These are phyloP conservation scores for Lucilia cuprina DNA, from an alignment of 1,140 invertebrate genomes.

Conservation along the genomic window DNA sequence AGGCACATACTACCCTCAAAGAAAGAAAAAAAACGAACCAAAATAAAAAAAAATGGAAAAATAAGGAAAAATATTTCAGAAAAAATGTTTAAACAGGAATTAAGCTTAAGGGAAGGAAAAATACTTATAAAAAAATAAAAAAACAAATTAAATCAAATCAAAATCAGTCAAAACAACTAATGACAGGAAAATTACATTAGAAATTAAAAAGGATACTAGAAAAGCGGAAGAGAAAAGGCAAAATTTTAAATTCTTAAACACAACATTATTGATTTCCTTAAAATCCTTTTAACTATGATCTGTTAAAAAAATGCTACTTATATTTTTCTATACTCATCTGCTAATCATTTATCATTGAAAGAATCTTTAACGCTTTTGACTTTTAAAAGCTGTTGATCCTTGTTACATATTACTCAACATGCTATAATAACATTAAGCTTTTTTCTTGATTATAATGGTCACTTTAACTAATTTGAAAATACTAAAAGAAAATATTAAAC, in stretches of 20 bases:
- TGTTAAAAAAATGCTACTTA: not conserved
- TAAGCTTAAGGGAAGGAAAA: not conserved
- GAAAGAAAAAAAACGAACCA: not conserved
- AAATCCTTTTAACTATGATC: too few relatives aligned
- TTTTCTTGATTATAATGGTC: conserved; percentile 1
- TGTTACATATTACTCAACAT: conserved; percentile 19
- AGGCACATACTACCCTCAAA: not conserved
- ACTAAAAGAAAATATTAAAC: conserved; percentile 8
- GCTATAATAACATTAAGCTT: conserved; percentile 24
- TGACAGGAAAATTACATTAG: conserved; percentile 4
- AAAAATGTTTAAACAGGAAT: not conserved
- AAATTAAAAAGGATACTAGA: not conserved
- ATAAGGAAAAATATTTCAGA: not conserved
- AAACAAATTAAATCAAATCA: conserved; percentile 12
- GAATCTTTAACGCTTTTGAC: not conserved
- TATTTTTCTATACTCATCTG: not conserved
- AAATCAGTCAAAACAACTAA: conserved; percentile 1
- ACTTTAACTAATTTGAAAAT: conserved; percentile 20
- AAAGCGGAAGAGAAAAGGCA: not conserved
- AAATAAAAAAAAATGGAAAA: not conserved
- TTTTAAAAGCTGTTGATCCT: conserved; percentile 22
- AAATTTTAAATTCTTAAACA: not conserved
- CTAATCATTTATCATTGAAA: not conserved
- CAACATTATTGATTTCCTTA: too few relatives aligned
- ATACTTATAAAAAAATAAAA: not conserved